Base-by-base conservation (phyloP, 1,140 invertebrate species). In the Drosophila ohnishii region DNA sequence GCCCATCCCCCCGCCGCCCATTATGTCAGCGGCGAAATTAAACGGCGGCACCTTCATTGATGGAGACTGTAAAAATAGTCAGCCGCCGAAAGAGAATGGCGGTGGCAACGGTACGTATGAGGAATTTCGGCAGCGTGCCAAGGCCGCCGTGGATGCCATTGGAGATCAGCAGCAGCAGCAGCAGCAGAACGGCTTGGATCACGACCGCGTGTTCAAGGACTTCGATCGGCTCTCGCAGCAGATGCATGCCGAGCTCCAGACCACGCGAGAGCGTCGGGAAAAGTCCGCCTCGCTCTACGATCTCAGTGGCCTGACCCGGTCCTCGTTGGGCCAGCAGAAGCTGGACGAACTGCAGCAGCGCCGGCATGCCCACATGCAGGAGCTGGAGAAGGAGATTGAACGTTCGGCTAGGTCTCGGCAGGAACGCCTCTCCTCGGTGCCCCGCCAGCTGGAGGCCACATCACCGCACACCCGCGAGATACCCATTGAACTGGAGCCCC, bases 81-180 rank as follows among this genome's bases (percentile, higher is more conserved):
- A 72, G 37, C 30, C 34, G 32, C 32, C 57, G 55, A 30, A 42
- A 57, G 62, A 47, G 56, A 58, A 30, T 56, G 66, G 39, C 47
- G 47, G 44, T 35, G 55, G 56, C 55, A 62, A 55, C 72, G 66
- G 56, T 71, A 78, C 86, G 72, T 91, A 91, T 76, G 90, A 91
- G 67, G 90, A 91, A 91, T 91, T 88, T 91, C 67, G 90, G 90
- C 90, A 91, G 77, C 88, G 83, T 90, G 90, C 90, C 90, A 91
- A 91, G 56, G 90, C 77, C 59, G 79, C 88, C 10, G 78, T 88
- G 30, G 85, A 72, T 56, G 78, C 79, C 44, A 67, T 75, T 55
- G 71, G 58, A 62, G 66, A 44, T 25, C 60, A 53, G 14, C 47
- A 39, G 44, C 45, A 45, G 19, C 63, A 35, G 9, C 47, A 14